phyloP scores from a whole-genome alignment of 2,113 vertebrate genomes.

The Silurus meridionalis region DNA sequence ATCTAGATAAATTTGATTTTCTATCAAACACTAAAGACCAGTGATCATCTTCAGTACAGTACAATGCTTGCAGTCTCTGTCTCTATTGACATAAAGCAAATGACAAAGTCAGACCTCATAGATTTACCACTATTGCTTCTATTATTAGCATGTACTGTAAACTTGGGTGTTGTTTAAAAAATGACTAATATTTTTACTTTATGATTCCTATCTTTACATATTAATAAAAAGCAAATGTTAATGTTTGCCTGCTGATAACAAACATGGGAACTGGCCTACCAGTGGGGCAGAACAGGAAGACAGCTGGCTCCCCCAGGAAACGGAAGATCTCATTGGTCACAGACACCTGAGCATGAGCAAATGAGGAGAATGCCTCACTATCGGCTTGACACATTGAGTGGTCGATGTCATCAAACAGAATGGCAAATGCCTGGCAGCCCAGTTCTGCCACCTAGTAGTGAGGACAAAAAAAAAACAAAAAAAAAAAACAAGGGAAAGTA shows the following conservation, averaged over 20 bases:
- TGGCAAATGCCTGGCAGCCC: constrained; percentile 81
- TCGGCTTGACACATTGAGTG: constrained; percentile 85
- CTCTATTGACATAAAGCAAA: background rate
- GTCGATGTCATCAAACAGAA: constrained; percentile 86
- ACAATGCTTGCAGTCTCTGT: background rate
- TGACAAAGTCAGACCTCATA: background rate
- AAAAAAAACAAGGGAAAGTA: background rate
- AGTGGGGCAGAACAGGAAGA: constrained; percentile 88
- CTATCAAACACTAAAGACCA: background rate
- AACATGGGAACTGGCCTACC: constrained; percentile 62
- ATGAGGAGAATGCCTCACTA: constrained; percentile 80
- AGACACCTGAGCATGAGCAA: constrained; percentile 82
- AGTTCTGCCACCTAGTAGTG: constrained; percentile 77
- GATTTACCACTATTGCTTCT: background rate
- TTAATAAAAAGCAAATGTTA: background rate
- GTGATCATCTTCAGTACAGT: background rate
- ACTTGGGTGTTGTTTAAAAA: background rate
- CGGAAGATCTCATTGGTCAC: constrained; percentile 81
- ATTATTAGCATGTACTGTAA: background rate
- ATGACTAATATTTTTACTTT: background rate
- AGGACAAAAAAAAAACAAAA: background rate
- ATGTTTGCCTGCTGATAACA: background rate
- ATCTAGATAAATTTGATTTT: background rate
- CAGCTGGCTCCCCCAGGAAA: constrained; percentile 77
- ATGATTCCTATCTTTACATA: background rate